Evolutionary conservation across 2,888 invertebrate genomes (phyloP).

Genomic region (Adela reaumurella): DNA sequence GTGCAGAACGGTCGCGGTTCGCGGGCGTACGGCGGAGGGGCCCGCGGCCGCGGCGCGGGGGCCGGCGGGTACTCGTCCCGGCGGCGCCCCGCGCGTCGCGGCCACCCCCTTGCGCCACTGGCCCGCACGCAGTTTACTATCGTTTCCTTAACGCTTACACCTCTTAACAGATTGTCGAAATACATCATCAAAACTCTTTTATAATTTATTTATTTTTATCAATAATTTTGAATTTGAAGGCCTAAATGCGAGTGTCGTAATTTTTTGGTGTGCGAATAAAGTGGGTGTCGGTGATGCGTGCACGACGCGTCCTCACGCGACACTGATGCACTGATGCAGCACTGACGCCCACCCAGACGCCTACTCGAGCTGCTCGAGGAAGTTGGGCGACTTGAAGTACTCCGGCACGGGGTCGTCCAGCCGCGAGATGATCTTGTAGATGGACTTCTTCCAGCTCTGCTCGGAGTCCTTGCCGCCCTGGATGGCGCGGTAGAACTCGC

Average conservation of each 20-base stretch:
- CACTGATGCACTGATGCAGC: constrained; percentile 28
- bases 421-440: constrained; percentile 99
- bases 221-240: constrained; percentile 64
- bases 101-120: neutral
- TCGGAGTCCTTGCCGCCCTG: constrained; percentile 95
- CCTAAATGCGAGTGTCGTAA: constrained; percentile 66
- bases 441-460: constrained; percentile 99
- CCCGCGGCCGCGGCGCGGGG: no score
- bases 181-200: constrained; percentile 40
- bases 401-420: constrained; percentile 99
- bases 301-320: constrained; percentile 37
- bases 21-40: no score
- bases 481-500: constrained; percentile 99
- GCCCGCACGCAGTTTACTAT: neutral
- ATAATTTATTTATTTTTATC: constrained; percentile 52
- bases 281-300: constrained; percentile 14
- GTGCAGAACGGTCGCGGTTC: neutral
- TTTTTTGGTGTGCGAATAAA: constrained; percentile 56
- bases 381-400: constrained; percentile 99
- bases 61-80: neutral
- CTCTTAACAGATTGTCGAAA: constrained; percentile 17
- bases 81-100: neutral
- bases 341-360: constrained; percentile 14
- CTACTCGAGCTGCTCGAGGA: constrained; percentile 96
- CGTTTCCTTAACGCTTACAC: neutral